Conservation (phyloP, 1,140 invertebrate species). For the Portunus trituberculatus region DNA sequence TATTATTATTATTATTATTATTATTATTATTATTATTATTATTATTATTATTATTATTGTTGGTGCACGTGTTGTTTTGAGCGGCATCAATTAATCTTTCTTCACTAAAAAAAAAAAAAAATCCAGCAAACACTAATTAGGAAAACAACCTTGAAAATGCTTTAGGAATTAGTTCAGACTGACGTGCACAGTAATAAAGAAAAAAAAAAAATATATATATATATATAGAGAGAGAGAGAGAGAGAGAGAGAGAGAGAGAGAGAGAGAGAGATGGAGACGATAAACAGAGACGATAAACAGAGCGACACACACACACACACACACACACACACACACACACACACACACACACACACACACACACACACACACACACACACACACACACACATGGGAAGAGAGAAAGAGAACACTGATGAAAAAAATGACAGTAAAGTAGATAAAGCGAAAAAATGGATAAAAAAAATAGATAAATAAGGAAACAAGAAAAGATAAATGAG, state of each 20-base stretch:
- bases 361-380: too few species aligned
- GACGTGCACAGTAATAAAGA: too few species aligned
- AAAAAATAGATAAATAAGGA: not conserved
- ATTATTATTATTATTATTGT: too few species aligned
- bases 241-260: not conserved
- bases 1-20: constrained; percentile 27
- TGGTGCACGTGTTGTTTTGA: too few species aligned
- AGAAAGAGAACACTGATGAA: not conserved
- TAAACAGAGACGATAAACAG: not conserved
- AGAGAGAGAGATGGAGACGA: not conserved
- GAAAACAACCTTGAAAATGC: too few species aligned
- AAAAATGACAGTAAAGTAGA: not conserved
- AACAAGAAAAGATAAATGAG: not conserved
- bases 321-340: too few species aligned
- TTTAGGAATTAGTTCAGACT: too few species aligned
- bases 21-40: too few species aligned
- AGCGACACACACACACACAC: not conserved
- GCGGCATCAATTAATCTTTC: too few species aligned
- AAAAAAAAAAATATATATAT: not conserved
- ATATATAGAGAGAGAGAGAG: not conserved
- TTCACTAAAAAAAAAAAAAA: too few species aligned
- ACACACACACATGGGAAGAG: not conserved
- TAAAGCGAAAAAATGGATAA: not conserved
- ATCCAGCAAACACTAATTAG: too few species aligned
- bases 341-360: too few species aligned